A percentile compares a stretch with the other conserved stretches of the same genome.
These are phyloP conservation scores for Cybosia mesomella DNA, from an alignment of 2,888 invertebrate genomes.

Conservation along the genomic window DNA sequence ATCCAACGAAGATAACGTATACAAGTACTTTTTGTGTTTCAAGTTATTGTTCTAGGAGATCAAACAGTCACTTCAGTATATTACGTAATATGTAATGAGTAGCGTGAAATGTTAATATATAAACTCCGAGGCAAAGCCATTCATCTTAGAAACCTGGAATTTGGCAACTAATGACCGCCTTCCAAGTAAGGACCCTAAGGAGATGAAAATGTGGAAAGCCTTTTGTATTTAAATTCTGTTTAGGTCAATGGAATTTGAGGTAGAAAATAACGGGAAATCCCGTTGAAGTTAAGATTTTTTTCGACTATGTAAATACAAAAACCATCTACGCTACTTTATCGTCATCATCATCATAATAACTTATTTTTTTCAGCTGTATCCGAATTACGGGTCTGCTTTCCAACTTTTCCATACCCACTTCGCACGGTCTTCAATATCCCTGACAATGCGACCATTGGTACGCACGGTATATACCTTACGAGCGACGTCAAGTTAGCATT, in stretches of 20 bases:
- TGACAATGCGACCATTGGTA: no score
- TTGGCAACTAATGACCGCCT: constrained; percentile 12
- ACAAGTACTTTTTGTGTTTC: constrained; percentile 25
- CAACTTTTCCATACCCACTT: no score
- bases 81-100: constrained; percentile 3
- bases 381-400: no score
- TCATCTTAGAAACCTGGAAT: neutral
- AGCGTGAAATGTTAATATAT: neutral
- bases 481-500: no score
- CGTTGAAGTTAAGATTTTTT: neutral
- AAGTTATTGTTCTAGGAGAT: constrained; percentile 12
- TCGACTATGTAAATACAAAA: neutral
- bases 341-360: no score
- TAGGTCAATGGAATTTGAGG: neutral
- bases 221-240: neutral
- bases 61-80: neutral
- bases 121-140: neutral
- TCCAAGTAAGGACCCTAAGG: constrained; percentile 6
- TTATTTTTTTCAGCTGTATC: no score
- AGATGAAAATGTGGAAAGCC: constrained; percentile 27
- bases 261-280: no score
- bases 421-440: no score
- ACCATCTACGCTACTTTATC: neutral
- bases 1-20: constrained; percentile 34
- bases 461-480: no score